Percentiles rank a stretch among this genome's conserved stretches.
These are phyloP conservation scores for Hyposmocoma kahamanoa DNA, from an alignment of 1,140 invertebrate genomes.

Conservation along the genomic window DNA sequence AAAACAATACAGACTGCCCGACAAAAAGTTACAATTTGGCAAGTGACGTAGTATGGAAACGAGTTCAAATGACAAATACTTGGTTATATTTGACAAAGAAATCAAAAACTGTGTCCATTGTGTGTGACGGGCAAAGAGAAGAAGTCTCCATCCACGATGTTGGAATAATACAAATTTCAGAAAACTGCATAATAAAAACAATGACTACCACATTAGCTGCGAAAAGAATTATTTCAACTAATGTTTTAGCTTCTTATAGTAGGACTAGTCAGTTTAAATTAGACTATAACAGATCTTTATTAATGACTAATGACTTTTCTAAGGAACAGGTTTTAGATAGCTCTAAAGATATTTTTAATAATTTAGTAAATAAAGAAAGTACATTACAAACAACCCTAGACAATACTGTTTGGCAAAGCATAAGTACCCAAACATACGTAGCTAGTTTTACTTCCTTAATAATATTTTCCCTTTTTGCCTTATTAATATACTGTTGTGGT, in stretches of 20 bases:
- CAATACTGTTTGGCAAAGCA: constrained; percentile 4
- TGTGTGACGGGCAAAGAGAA: constrained; percentile 8
- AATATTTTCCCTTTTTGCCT: neutral
- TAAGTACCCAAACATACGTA: constrained; percentile 6
- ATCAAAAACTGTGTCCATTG: constrained; percentile 4
- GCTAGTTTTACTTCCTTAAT: constrained; percentile 4
- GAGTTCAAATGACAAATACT: constrained; percentile 8
- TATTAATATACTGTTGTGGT: constrained; percentile 6
- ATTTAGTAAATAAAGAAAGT: neutral
- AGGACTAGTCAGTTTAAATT: neutral
- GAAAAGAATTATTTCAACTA: constrained; percentile 4
- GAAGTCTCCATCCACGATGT: constrained; percentile 5
- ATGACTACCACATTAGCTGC: neutral
- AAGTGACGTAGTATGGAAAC: constrained; percentile 8
- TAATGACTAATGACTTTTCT: neutral
- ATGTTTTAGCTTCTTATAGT: constrained; percentile 7
- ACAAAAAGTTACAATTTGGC: constrained; percentile 1
- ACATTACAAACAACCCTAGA: constrained; percentile 5
- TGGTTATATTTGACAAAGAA: constrained; percentile 9
- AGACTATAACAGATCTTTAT: neutral
- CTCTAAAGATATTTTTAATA: constrained; percentile 1
- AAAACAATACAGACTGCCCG: constrained; percentile 5
- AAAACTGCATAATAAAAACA: constrained; percentile 11
- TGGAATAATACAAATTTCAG: constrained; percentile 4
- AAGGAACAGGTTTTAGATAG: constrained; percentile 5